Conservation (phyloP, 2,797 vertebrate genomes). For the Epinephelus coioides region DNA sequence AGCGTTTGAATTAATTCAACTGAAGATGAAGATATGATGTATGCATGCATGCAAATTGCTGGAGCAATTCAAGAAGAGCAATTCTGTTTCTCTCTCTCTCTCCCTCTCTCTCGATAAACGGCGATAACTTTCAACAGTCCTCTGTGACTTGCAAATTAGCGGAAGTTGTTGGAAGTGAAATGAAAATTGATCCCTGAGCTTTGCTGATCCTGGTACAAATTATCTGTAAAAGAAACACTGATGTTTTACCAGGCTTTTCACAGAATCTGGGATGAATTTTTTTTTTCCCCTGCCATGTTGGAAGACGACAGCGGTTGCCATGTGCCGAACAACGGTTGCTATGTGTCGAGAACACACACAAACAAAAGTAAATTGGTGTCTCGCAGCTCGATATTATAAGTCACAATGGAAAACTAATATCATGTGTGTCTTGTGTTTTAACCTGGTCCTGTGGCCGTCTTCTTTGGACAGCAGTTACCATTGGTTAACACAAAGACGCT, state of each 20-base stretch:
- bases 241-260: constrained; percentile 32
- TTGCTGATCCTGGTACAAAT: constrained; percentile 38
- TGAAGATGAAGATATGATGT: constrained; percentile 6
- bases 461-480: constrained; percentile 11
- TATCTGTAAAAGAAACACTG: constrained; percentile 6
- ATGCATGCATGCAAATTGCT: constrained; percentile 32
- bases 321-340: constrained; percentile 15
- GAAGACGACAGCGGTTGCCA: constrained; percentile 14
- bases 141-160: constrained; percentile 64
- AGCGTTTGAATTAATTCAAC: constrained; percentile 20
- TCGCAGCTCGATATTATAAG: constrained; percentile 3
- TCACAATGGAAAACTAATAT: constrained; percentile 5
- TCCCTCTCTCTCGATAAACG: constrained; percentile 44
- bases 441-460: neutral
- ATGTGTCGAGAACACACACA: neutral
- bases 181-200: constrained; percentile 65
- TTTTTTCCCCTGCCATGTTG: neutral
- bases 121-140: constrained; percentile 55
- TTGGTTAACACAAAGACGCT: constrained; percentile 17
- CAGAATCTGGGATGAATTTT: constrained; percentile 29
- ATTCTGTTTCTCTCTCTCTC: constrained; percentile 32
- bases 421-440: constrained; percentile 4
- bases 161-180: constrained; percentile 56
- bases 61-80: constrained; percentile 24
- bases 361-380: constrained; percentile 14